Evolutionary conservation across 2,113 vertebrate species (phyloP).

Genomic region (Eurypyga helias): DNA sequence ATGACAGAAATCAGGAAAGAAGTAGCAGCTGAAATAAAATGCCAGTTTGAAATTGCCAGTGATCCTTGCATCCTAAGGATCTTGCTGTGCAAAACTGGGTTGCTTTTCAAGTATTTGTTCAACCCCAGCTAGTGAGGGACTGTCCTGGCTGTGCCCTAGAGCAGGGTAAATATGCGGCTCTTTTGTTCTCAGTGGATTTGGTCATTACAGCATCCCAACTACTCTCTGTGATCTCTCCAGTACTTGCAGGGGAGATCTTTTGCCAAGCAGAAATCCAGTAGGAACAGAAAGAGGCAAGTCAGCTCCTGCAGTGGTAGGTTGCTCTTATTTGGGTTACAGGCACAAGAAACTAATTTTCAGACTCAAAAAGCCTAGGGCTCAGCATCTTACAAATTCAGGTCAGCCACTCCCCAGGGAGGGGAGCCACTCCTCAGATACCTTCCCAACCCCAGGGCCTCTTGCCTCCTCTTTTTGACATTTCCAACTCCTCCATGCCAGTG

Average conservation of each 20-base stretch:
- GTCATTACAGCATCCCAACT: not conserved
- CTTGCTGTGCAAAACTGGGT: not conserved
- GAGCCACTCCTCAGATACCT: not conserved
- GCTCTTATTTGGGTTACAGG: not conserved
- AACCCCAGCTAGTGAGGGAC: not conserved
- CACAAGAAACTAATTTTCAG: not conserved
- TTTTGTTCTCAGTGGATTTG: not conserved
- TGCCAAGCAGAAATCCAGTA: not conserved
- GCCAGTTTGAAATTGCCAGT: not conserved
- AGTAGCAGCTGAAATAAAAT: not conserved
- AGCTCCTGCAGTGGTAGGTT: not conserved
- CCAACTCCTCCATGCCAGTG: rapidly evolving
- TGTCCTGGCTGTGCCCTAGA: not conserved
- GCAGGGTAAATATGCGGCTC: not conserved
- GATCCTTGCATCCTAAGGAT: not conserved
- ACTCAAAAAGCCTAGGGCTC: not conserved
- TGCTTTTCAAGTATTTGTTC: not conserved
- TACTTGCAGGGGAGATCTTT: not conserved
- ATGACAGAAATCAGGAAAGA: slow-evolving; percentile 21
- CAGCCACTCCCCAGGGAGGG: not conserved
- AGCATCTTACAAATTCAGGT: not conserved
- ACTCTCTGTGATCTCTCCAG: not conserved
- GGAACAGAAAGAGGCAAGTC: not conserved
- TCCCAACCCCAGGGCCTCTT: not conserved
- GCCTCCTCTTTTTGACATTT: not conserved